Evolutionary conservation across 2,797 vertebrate species (phyloP).

Genomic region (Pristis pectinata): DNA sequence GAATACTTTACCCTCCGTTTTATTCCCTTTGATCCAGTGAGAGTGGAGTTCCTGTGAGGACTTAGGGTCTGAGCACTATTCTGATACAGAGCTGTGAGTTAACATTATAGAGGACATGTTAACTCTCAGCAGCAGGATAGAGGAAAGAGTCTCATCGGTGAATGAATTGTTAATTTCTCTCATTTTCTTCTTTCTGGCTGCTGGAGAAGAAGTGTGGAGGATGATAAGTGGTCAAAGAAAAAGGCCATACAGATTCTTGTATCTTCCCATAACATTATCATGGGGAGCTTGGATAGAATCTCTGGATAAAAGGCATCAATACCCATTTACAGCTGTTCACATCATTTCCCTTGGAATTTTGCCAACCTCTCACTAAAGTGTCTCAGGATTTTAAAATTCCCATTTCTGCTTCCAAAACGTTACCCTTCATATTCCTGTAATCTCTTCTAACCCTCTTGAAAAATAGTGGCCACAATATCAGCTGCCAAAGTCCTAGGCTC

Average conservation of each 20-base stretch:
- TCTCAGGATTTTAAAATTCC: not conserved
- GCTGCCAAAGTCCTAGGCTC: too few relatives aligned
- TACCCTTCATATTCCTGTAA: too few relatives aligned
- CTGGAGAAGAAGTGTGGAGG: not conserved
- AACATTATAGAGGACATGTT: too few relatives aligned
- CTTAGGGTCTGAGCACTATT: not conserved
- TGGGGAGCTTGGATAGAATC: not conserved
- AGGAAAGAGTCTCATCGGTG: not conserved
- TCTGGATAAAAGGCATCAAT: not conserved
- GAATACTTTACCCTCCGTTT: not conserved
- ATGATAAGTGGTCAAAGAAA: not conserved
- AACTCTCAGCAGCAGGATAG: too few relatives aligned
- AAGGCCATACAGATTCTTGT: not conserved
- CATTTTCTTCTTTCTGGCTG: not conserved
- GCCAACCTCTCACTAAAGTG: not conserved
- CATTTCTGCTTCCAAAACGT: too few relatives aligned
- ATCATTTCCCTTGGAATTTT: not conserved
- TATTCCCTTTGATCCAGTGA: not conserved
- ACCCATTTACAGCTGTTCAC: not conserved
- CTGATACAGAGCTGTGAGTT: too few relatives aligned
- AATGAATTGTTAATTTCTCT: not conserved
- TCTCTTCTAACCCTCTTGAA: too few relatives aligned
- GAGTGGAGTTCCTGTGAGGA: not conserved
- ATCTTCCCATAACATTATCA: not conserved
- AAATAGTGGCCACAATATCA: too few relatives aligned